Base-by-base conservation (phyloP, 2,113 vertebrate species). In the Rhegmatorhina hoffmannsi region DNA sequence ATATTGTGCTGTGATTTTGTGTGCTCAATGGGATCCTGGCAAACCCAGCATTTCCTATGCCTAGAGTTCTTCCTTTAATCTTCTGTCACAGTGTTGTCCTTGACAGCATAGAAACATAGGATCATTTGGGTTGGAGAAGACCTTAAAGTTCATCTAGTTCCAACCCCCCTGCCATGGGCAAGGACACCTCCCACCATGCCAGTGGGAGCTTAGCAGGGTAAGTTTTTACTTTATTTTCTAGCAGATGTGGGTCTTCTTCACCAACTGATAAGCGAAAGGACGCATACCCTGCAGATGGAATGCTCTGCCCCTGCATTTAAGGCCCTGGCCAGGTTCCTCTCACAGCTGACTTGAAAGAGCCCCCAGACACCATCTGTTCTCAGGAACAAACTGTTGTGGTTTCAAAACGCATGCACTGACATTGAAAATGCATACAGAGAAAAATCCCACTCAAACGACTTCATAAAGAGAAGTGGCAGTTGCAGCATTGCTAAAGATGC, bases 291-390 rank as follows among this genome's bases (percentile, higher is more conserved):
- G 40, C 49, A 94, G 68, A 43, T 91, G 60, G 44, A 72, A 87
- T 7, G 38, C 7, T 58, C 17, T 43, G 44, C 13, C 12, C 59
- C 59, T 91, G 80, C 24, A 87, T 58, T 47, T 82, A 4, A 60
- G 38, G 34, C 36, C 53, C 44, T 73, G 66, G 58, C 44, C 80
- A 88, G 44, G 69, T 81, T 96, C 74, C 80, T 70, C 77, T 92
- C 79, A 53, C 74, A 89, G 67, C 81, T 92, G 58, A n/a, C 74
- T 96, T 92, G 67, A 89, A 75, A 86, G 60, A 88, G 46, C 25
- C 64, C 56, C 36, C 77, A 86, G 75, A 49, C 72, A 90, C 91
- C 92, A 73, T 84, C 86, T 95, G 92, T 49, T 95, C 83, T 83
- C 67, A 73, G 66, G 67, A 89, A 40, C 69, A 81, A 97, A 89